Conservation (phyloP, 35 echinoderm and acorn worm species). For the Ophiothrix spiculata region DNA sequence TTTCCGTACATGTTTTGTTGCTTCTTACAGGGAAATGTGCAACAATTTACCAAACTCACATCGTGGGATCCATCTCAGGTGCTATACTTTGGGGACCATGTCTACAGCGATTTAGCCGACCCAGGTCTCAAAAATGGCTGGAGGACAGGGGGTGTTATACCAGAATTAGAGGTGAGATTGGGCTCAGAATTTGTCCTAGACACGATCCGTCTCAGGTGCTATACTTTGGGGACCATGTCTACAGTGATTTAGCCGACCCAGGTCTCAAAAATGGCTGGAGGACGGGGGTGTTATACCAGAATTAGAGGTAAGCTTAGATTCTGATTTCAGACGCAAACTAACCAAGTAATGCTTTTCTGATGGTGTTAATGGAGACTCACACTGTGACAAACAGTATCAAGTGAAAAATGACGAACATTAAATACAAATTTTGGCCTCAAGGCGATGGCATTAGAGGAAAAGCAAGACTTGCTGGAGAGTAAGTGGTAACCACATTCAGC, state of each 20-base stretch:
- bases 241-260: slow-evolving; percentile 92
- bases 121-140: slow-evolving; percentile 90
- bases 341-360: too few species aligned
- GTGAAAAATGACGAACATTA: too few species aligned
- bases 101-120: slow-evolving; percentile 91
- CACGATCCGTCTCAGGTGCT: slow-evolving; percentile 63
- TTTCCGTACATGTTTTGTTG: too few species aligned
- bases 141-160: slow-evolving; percentile 89
- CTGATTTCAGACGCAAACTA: background rate
- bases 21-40: slow-evolving; percentile 83
- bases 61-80: slow-evolving; percentile 68
- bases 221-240: slow-evolving; percentile 97
- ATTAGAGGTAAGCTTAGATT: slow-evolving; percentile 67
- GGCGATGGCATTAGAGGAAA: too few species aligned
- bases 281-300: slow-evolving; percentile 93
- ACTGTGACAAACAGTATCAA: too few species aligned
- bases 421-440: too few species aligned
- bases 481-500: too few species aligned
- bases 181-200: background rate
- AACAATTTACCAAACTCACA: slow-evolving; percentile 79
- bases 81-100: slow-evolving; percentile 94
- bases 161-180: slow-evolving; percentile 79
- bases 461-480: too few species aligned
- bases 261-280: slow-evolving; percentile 94
- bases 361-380: too few species aligned